Conservation (phyloP, 2,888 invertebrate genomes). For the Acronicta leporina region DNA sequence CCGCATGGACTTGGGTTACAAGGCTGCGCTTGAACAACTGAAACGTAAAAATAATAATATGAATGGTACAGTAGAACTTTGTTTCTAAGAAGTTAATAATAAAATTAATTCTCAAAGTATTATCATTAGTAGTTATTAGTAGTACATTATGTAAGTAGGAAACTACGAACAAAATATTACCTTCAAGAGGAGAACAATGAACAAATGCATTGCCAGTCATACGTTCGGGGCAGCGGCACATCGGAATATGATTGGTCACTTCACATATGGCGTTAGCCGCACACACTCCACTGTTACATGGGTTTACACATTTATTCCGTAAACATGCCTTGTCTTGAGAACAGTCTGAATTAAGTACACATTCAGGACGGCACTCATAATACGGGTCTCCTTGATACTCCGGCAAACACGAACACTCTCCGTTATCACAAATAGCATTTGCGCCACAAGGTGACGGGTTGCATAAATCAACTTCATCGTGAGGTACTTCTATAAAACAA, state of each 20-base stretch:
- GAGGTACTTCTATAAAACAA: conserved; percentile 65
- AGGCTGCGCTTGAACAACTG: conserved; percentile 75
- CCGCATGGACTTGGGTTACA: conserved; percentile 92
- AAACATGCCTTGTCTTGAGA: conserved; percentile 90
- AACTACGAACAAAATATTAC: conserved; percentile 60
- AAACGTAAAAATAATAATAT: conserved; percentile 43
- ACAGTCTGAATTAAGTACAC: conserved; percentile 91
- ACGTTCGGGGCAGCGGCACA: conserved; percentile 91
- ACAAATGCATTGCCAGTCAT: conserved; percentile 92
- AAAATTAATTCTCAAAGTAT: too few species aligned
- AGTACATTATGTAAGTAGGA: neutral
- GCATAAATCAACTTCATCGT: conserved; percentile 87
- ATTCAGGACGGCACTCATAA: conserved; percentile 92
- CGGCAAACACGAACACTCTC: conserved; percentile 89
- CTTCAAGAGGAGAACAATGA: conserved; percentile 86
- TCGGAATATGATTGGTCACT: conserved; percentile 92
- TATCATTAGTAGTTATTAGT: too few species aligned
- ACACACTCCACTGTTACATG: conserved; percentile 91
- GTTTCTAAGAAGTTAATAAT: too few species aligned
- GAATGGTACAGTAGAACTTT: neutral
- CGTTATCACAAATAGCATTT: conserved; percentile 89
- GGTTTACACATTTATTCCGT: conserved; percentile 91
- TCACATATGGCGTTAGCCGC: conserved; percentile 92
- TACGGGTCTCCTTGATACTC: conserved; percentile 92
- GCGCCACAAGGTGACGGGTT: conserved; percentile 91